Conservation (phyloP, 2,888 invertebrate species). For the Lepetodrilus schrolli region DNA sequence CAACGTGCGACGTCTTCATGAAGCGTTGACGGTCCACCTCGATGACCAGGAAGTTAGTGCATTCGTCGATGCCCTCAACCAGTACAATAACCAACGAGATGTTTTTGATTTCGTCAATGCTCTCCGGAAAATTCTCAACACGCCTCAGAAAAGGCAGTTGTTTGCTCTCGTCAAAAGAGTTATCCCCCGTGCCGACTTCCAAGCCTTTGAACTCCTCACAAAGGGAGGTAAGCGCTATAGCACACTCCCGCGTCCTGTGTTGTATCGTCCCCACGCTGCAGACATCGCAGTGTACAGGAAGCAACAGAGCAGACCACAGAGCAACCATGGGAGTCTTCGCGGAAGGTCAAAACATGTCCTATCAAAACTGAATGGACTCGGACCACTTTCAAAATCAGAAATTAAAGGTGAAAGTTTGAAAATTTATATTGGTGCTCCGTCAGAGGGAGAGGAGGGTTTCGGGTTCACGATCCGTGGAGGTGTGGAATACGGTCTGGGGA, state of each 20-base stretch:
- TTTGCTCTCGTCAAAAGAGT: slow-evolving; percentile 60
- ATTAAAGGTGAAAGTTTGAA: slow-evolving; percentile 15
- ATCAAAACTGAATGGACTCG: not conserved
- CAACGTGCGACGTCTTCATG: slow-evolving; percentile 64
- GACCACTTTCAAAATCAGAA: not conserved
- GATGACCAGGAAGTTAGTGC: slow-evolving; percentile 58
- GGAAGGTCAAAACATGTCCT: not conserved
- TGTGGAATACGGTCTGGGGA: slow-evolving; percentile 93
- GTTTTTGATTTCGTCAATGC: slow-evolving; percentile 60
- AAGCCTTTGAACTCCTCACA: slow-evolving; percentile 57
- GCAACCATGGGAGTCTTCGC: slow-evolving; percentile 26
- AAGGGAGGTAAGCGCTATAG: slow-evolving; percentile 46
- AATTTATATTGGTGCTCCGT: slow-evolving; percentile 41
- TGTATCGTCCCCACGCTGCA: slow-evolving; percentile 44
- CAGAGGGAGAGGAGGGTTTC: slow-evolving; percentile 77
- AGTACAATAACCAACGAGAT: slow-evolving; percentile 61
- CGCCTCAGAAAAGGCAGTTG: slow-evolving; percentile 65
- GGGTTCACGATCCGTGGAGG: slow-evolving; percentile 98
- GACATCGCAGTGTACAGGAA: slow-evolving; percentile 39
- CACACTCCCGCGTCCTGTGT: slow-evolving; percentile 49
- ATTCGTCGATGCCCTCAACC: slow-evolving; percentile 63
- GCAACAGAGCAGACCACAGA: slow-evolving; percentile 34
- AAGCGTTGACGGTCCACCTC: slow-evolving; percentile 61
- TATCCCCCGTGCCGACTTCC: slow-evolving; percentile 59
- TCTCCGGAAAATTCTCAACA: slow-evolving; percentile 63